Percentiles rank a stretch among this genome's conserved stretches.
Evolutionary conservation across 2,797 vertebrate genomes (phyloP).

Genomic region (Valencia hispanica): DNA sequence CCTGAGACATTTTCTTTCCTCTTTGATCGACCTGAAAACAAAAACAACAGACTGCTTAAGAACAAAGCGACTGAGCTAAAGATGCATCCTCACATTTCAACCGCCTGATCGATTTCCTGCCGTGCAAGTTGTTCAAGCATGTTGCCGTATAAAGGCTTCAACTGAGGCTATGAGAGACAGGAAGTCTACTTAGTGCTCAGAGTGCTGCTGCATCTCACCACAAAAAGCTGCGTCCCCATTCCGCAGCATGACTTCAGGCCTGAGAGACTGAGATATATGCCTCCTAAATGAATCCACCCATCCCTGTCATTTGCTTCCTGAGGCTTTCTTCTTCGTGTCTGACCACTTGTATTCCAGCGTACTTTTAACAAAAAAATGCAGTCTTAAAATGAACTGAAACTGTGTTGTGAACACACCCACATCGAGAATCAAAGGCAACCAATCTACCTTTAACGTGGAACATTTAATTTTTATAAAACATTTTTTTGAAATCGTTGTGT

Average conservation of each 20-base stretch:
- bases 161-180: conserved; percentile 61
- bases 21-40: conserved; percentile 56
- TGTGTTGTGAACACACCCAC: conserved; percentile 29
- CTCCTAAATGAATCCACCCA: conserved; percentile 11
- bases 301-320: neutral
- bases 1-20: conserved; percentile 81
- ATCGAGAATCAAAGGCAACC: neutral
- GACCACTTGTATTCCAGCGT: neutral
- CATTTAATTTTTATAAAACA: neutral
- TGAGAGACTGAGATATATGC: neutral
- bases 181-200: conserved; percentile 67
- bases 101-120: conserved; percentile 12
- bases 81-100: neutral
- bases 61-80: neutral
- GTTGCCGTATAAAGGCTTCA: conserved; percentile 25
- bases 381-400: neutral
- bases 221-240: conserved; percentile 35
- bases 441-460: neutral
- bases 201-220: conserved; percentile 49
- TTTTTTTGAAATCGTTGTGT: too few relatives aligned
- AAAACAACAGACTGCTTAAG: conserved; percentile 3
- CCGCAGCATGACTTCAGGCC: neutral
- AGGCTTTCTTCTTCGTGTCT: neutral
- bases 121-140: conserved; percentile 6
- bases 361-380: conserved; percentile 8